Evolutionary conservation across 2,888 invertebrate species (phyloP).

Genomic region (Caenorhabditis japonica): DNA sequence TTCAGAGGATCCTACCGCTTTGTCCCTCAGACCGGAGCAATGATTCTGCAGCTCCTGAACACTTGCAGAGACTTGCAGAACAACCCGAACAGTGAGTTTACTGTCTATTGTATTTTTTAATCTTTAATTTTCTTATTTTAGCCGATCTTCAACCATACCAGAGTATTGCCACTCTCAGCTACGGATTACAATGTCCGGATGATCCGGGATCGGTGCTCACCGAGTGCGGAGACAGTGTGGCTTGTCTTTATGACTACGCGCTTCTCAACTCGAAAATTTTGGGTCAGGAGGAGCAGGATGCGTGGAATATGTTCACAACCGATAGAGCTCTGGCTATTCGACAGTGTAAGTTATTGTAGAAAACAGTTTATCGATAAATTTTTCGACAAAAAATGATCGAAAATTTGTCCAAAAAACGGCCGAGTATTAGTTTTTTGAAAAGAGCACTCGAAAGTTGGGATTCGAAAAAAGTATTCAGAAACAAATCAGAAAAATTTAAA

Average conservation of each 20-base stretch:
- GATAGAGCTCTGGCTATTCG: slow-evolving; percentile 64
- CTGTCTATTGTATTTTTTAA: background rate
- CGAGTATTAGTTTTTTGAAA: too few relatives aligned
- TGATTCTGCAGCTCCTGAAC: slow-evolving; percentile 71
- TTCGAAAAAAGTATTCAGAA: background rate
- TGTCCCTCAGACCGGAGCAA: slow-evolving; percentile 70
- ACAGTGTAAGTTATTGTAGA: slow-evolving; percentile 68
- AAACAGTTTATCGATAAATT: too few relatives aligned
- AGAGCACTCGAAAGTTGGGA: background rate
- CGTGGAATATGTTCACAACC: slow-evolving; percentile 66
- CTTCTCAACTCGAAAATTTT: slow-evolving; percentile 74
- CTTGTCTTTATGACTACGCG: slow-evolving; percentile 73
- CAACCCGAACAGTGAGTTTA: slow-evolving; percentile 61
- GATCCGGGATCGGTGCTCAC: slow-evolving; percentile 70
- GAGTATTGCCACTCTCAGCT: slow-evolving; percentile 63
- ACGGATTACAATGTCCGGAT: slow-evolving; percentile 70
- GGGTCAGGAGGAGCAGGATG: slow-evolving; percentile 71
- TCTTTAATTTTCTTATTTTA: slow-evolving; percentile 45
- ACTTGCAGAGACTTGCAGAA: slow-evolving; percentile 71
- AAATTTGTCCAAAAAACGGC: too few relatives aligned
- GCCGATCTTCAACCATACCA: slow-evolving; percentile 72
- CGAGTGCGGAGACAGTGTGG: slow-evolving; percentile 75
- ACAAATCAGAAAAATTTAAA: background rate
- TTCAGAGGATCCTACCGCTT: slow-evolving; percentile 70
- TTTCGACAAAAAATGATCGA: too few relatives aligned